Evolutionary conservation across 2,113 vertebrate genomes (phyloP).

Genomic region (Phrynosoma platyrhinos): DNA sequence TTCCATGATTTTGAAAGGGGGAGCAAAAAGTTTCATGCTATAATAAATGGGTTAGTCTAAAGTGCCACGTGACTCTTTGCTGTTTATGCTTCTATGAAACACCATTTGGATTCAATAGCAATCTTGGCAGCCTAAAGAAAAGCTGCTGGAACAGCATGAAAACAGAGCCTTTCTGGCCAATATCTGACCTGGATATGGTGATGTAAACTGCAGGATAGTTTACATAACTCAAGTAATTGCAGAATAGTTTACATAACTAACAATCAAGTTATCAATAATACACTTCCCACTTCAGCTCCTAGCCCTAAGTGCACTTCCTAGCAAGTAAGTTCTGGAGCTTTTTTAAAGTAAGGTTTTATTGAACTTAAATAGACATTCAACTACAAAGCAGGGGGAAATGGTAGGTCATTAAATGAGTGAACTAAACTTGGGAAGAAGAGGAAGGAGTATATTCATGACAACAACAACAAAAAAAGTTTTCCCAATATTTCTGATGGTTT

Average conservation of each 20-base stretch:
- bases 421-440: no score
- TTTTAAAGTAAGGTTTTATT: no score
- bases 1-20: not conserved
- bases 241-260: not conserved
- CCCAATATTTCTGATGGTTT: no score
- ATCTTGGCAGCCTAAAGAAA: conserved; percentile 20
- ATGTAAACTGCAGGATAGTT: conserved; percentile 51
- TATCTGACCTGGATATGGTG: conserved; percentile 34
- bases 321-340: not conserved
- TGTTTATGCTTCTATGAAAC: not conserved
- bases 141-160: conserved; percentile 12
- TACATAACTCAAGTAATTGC: conserved; percentile 12
- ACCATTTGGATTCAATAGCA: conserved; percentile 22
- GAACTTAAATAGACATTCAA: no score
- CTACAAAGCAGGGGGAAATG: no score
- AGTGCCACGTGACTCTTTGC: no score
- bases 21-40: no score
- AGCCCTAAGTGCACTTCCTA: not conserved
- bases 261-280: not conserved
- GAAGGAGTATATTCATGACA: no score
- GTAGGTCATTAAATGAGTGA: no score
- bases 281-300: not conserved
- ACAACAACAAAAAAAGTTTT: no score
- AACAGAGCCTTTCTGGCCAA: conserved; percentile 41
- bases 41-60: no score